Conservation (phyloP, 37 sponge, comb jelly and placozoan species). For the Diacarnus erythraeanus region DNA sequence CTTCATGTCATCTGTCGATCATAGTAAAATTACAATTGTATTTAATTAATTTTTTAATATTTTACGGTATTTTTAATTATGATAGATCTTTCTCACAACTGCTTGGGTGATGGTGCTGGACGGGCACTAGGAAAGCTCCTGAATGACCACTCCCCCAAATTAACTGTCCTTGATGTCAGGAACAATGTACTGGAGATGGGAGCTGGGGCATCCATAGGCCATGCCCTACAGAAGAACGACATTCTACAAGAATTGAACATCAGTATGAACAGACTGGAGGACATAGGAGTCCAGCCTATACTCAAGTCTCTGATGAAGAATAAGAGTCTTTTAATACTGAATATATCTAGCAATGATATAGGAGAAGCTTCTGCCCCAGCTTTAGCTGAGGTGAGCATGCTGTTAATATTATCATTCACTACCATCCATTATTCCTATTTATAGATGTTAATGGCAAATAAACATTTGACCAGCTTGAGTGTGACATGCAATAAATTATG, state of each 20-base stretch:
- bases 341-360: constrained; percentile 80
- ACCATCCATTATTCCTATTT: neutral
- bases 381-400: constrained; percentile 84
- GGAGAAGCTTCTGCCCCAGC: constrained; percentile 74
- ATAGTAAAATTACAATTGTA: too few relatives aligned
- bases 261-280: constrained; percentile 82
- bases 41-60: too few relatives aligned
- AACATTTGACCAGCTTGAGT: constrained; percentile 56
- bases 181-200: constrained; percentile 69
- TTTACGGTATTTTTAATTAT: neutral
- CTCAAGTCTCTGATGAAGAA: constrained; percentile 83
- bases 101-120: constrained; percentile 70
- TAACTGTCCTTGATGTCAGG: constrained; percentile 67
- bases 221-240: constrained; percentile 82
- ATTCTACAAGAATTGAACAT: constrained; percentile 72
- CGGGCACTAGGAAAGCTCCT: constrained; percentile 92
- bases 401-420: too few relatives aligned
- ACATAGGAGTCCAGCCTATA: constrained; percentile 83
- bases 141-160: constrained; percentile 57
- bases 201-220: constrained; percentile 83
- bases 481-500: constrained; percentile 84
- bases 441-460: constrained; percentile 73
- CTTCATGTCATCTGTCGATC: too few relatives aligned
- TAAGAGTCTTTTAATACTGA: constrained; percentile 52
- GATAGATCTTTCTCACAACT: constrained; percentile 91